Base-by-base conservation (phyloP, 2,113 vertebrate species). In the Anthoscopus minutus region DNA sequence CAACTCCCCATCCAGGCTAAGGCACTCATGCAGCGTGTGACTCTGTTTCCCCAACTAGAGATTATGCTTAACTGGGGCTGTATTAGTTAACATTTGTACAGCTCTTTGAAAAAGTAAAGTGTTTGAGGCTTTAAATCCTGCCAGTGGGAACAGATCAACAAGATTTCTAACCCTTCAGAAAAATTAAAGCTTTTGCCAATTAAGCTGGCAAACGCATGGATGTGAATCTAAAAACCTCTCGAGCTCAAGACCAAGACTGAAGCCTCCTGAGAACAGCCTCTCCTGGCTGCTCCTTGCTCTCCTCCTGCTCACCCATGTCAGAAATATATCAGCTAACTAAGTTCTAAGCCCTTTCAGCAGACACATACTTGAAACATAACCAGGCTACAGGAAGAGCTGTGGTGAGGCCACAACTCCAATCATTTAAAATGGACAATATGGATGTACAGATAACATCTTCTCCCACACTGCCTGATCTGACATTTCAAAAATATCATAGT, bases 101-200 rank as follows among this genome's bases (percentile, higher is more conserved):
- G 82, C 60, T 78, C 89, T 92, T 94, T 90, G 92, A 90, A 92
- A 94, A 92, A 86, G 72, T 53, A 67, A 95, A 96, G 85, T 80
- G 94, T 92, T 77, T 38, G 81, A 95, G 84, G 81, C 89, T 93
- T 89, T 92, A 93, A 96, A 93, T 77, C 56, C 88, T 94, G 94
- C 92, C 93, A 89, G 81, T 95, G 89, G 89, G 94, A 96, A 86
- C 93, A 90, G 89, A 95, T 90, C 89, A 95, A 96, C 94, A 91
- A 94, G 96, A 94, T 93, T 87, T 93, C 94, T 80, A 92, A 88
- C 89, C 74, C 87, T 92, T 94, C 79, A 64, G 95, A 96, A 95
- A 97, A 95, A 94, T 89, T 93, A 95, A 94, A 93, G 77, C 83
- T 86, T 92, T 89, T 94, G 89, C 96, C 94, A 97, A 96, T 96